A percentile compares a stretch with the other conserved stretches of the same genome.
Conservation (phyloP, 1,140 invertebrate species). For the Marisa cornuarietis region DNA sequence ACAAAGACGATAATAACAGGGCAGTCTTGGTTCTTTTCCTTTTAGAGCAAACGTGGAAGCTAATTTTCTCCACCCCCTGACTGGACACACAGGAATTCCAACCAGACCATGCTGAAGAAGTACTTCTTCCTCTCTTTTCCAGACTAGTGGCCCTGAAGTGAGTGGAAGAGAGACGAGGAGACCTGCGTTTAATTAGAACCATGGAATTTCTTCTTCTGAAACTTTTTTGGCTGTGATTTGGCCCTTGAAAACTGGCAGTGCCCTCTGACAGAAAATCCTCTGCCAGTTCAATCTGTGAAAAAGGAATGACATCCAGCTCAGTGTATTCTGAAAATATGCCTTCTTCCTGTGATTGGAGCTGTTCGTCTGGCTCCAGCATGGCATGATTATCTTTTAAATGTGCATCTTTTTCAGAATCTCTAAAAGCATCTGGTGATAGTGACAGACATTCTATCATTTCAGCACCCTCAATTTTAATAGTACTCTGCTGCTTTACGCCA, state of each 20-base stretch:
- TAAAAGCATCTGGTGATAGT: background rate
- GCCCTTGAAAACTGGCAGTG: background rate
- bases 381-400: slow-evolving; percentile 7
- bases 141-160: background rate
- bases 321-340: slow-evolving; percentile 25
- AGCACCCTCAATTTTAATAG: background rate
- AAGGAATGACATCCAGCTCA: slow-evolving; percentile 37
- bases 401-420: slow-evolving; percentile 1
- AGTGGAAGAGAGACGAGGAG: slow-evolving; percentile 28
- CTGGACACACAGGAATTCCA: background rate
- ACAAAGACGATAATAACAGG: slow-evolving; percentile 38
- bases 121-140: background rate
- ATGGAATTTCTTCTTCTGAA: slow-evolving; percentile 8
- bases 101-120: background rate
- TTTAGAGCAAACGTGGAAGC: background rate
- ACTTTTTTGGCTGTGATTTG: background rate
- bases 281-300: slow-evolving; percentile 32
- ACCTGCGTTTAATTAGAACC: slow-evolving; percentile 29
- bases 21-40: slow-evolving; percentile 22
- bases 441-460: background rate
- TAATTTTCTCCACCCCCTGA: background rate
- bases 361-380: background rate
- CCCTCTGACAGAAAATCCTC: slow-evolving; percentile 33
- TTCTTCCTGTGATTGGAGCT: background rate
- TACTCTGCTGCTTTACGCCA: too few species aligned